Evolutionary conservation across 2,113 vertebrate species (phyloP).

Genomic region (Delphinus delphis): DNA sequence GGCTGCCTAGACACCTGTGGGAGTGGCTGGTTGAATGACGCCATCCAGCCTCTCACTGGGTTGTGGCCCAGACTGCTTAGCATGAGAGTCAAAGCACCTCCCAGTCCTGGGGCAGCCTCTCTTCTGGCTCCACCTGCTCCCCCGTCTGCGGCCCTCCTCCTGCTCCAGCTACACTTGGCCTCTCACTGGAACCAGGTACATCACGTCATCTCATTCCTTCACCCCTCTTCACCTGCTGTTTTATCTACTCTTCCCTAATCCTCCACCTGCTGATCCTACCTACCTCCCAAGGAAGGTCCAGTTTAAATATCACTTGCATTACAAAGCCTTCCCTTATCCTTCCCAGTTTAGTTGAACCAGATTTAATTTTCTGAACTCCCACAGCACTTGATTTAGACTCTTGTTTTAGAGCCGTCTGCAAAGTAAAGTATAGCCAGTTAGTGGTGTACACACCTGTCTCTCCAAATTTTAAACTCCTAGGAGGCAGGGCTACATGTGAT

Average conservation of each 20-base stretch:
- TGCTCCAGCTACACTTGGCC: not conserved
- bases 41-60: not conserved
- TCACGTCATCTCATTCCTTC: not conserved
- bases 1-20: not conserved
- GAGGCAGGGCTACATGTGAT: not conserved
- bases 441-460: not conserved
- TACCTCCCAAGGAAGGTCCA: not conserved
- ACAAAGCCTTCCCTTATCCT: not conserved
- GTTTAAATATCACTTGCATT: not conserved
- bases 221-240: not conserved
- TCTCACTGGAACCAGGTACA: not conserved
- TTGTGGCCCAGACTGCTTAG: not conserved
- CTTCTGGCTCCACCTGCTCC: not conserved
- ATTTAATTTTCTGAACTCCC: not conserved
- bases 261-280: not conserved
- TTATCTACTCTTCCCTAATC: not conserved
- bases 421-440: not conserved
- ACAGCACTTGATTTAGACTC: not conserved
- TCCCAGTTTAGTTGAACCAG: not conserved
- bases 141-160: not conserved
- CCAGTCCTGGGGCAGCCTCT: not conserved
- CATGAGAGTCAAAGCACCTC: not conserved
- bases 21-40: not conserved
- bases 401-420: not conserved
- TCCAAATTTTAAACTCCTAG: not conserved